Base-by-base conservation (phyloP, 2,797 vertebrate species). In the Syndactyla subalaris region DNA sequence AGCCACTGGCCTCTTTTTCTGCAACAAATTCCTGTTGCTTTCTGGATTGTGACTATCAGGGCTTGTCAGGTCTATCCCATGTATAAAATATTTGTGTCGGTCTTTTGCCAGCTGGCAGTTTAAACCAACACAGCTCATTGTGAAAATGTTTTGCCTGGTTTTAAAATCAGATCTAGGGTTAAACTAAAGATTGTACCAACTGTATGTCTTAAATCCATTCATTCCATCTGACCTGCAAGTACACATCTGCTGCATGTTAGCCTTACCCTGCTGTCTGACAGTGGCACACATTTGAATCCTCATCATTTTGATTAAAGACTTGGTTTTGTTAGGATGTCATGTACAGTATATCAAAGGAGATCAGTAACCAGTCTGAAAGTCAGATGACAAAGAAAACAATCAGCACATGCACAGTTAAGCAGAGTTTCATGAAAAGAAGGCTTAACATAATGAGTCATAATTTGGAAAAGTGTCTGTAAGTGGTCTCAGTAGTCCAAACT, bases 311-410 rank as follows among this genome's bases (percentile, higher is more conserved):
- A 99, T 99, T 98, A 99, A 98, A 98, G 98, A 96, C 95, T 97
- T 97, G 96, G 97, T 97, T 98, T 98, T 97, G 98, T 98, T 97
- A 96, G 97, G 97, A 97, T 99, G 99, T 99, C 99, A 98, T 98
- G 97, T 98, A 98, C 98, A 98, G 98, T 99, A 98, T 98, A 99
- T 99, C 99, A 99, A 98, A 99, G 98, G 98, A 98, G 98, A 98
- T 98, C 98, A 99, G 98, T 98, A 98, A 97, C 98, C 98, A 98
- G 98, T 98, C 98, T 98, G 98, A 98, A 98, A 98, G 98, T 99
- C 99, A 99, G 98, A 99, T 99, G 99, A 99, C 98, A 98, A 97
- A 96, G 92, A 97, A 97, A 97, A 97, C 88, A 96, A 97, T 97
- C 97, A 97, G 98, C 98, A 98, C 92, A 97, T 98, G 98, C 97